phyloP scores from a whole-genome alignment of 1,140 invertebrate genomes.

The Phenacoccus solenopsis region DNA sequence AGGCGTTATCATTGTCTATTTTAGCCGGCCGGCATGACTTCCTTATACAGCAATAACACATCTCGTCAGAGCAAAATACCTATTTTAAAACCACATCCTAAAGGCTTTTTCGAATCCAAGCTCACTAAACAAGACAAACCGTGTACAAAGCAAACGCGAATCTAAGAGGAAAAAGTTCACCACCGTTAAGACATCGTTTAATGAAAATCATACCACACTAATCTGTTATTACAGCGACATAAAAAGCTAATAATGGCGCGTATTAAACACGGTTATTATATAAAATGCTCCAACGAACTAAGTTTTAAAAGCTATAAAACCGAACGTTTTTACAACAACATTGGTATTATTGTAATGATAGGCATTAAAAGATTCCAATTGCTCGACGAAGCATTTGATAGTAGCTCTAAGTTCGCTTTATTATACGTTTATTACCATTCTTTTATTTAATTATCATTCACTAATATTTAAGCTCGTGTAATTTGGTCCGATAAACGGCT shows the following conservation, averaged over 20 bases:
- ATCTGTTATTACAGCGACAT: not conserved
- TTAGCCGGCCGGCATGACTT: too few species aligned
- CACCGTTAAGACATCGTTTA: too few species aligned
- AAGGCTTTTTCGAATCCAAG: too few species aligned
- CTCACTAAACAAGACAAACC: too few species aligned
- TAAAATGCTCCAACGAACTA: not conserved
- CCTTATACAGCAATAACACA: too few species aligned
- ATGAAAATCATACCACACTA: not conserved
- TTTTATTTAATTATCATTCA: not conserved
- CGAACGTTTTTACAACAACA: not conserved
- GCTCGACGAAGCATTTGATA: not conserved
- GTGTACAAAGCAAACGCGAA: too few species aligned
- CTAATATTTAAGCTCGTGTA: not conserved
- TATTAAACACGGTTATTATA: not conserved
- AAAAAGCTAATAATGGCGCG: not conserved
- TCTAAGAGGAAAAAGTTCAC: too few species aligned
- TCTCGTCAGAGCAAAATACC: too few species aligned
- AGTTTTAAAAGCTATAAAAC: not conserved
- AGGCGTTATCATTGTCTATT: too few species aligned
- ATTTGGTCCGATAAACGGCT: not conserved
- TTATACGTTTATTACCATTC: not conserved
- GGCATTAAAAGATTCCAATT: not conserved
- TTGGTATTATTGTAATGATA: conserved; percentile 3
- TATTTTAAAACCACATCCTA: too few species aligned
- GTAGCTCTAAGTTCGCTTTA: not conserved